These are phyloP conservation scores for Monoplex corrugatus DNA, from an alignment of 2,888 invertebrate species.

Conservation along the genomic window DNA sequence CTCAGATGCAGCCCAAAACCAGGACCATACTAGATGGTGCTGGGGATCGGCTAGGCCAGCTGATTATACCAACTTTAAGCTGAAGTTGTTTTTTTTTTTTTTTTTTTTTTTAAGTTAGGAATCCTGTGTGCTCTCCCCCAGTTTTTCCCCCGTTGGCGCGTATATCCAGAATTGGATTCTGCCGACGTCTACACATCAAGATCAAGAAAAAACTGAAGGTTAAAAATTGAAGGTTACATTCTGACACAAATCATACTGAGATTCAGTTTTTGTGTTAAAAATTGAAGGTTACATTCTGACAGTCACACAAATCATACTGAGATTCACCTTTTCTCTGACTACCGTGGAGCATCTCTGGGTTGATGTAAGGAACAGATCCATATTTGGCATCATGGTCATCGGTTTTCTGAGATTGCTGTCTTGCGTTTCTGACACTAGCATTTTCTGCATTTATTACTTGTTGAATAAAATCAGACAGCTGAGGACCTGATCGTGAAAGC, in stretches of 20 bases:
- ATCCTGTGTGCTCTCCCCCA: too few species aligned
- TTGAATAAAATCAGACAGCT: constrained; percentile 36
- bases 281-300: neutral
- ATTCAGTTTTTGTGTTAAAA: constrained; percentile 9
- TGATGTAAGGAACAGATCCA: constrained; percentile 39
- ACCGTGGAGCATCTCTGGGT: constrained; percentile 30
- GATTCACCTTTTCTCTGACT: constrained; percentile 37
- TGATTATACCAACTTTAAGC: too few species aligned
- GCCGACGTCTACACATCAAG: too few species aligned
- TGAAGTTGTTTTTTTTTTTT: too few species aligned
- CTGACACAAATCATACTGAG: neutral
- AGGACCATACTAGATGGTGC: too few species aligned
- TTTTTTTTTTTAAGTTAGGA: too few species aligned
- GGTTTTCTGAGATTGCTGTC: neutral
- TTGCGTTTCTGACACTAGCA: neutral
- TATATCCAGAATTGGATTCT: too few species aligned
- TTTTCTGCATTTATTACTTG: neutral
- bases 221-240: neutral
- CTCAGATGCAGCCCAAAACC: too few species aligned
- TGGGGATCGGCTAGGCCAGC: too few species aligned
- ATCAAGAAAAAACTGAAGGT: neutral
- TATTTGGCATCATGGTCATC: neutral
- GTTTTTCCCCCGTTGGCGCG: too few species aligned
- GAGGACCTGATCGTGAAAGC: neutral
- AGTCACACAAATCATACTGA: too few species aligned